phyloP scores from a whole-genome alignment of 1,140 invertebrate species.

The Schlechtendalia chinensis region DNA sequence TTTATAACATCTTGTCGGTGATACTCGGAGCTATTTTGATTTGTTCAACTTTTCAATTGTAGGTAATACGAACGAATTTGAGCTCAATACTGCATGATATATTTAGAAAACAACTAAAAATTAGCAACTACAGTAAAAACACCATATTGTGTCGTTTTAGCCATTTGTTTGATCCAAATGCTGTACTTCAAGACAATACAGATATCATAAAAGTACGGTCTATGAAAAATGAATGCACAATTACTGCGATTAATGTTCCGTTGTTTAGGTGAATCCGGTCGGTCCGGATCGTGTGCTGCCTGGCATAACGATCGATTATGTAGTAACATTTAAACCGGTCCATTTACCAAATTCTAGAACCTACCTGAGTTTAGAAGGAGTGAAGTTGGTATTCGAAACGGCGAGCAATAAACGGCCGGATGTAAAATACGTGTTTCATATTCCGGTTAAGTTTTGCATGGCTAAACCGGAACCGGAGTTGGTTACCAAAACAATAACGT shows the following conservation, averaged over 20 bases:
- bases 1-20: too few species aligned
- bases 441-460: slow-evolving; percentile 15
- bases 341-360: background rate
- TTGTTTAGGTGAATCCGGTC: background rate
- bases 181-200: background rate
- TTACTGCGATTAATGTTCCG: background rate
- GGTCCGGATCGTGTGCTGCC: background rate
- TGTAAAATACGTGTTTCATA: slow-evolving; percentile 7
- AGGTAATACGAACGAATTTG: background rate
- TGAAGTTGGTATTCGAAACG: slow-evolving; percentile 30
- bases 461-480: slow-evolving; percentile 29
- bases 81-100: background rate
- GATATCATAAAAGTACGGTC: slow-evolving; percentile 10
- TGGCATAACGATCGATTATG: background rate
- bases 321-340: background rate
- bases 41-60: background rate
- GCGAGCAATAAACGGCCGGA: background rate
- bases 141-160: slow-evolving; percentile 7
- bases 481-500: slow-evolving; percentile 39
- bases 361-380: background rate
- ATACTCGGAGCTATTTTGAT: background rate
- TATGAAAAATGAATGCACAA: background rate
- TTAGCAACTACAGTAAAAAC: slow-evolving; percentile 20
- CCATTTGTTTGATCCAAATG: slow-evolving; percentile 30
- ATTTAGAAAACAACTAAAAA: background rate